Evolutionary conservation across 2,113 vertebrate genomes (phyloP), one percentile per base, ranked within the genome.

Genomic region (Atrichornis clamosus): DNA sequence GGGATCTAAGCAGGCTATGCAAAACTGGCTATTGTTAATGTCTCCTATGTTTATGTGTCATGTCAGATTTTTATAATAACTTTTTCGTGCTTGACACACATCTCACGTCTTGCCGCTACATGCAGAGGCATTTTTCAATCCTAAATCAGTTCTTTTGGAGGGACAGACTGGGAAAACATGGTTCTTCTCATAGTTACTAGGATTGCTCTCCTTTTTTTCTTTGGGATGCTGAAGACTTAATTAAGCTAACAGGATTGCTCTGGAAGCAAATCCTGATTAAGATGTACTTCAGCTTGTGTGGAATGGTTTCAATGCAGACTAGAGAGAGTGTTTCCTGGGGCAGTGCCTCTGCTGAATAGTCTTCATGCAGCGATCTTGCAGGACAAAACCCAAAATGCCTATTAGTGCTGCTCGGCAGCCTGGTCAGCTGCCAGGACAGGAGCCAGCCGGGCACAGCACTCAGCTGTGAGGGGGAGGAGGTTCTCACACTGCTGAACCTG

Each of bases 21-120:
- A 97, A 93, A 96, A 86, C 15, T 76, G 93, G 80, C 80, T 95
- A 26, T 95, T 96, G 89, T 95, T 97, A 91, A 87, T 84, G 87
- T 94, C 52, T 80, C 74, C 67, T 86, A n/a, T 72, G 89, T 97
- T 96, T 95, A 96, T 95, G 72, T 50, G 67, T 67, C 84, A 73
- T 35, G 95, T 90, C 86, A 65, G 58, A 91, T 89, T 94, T 96
- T 91, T 95, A 60, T 56, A 83, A 81, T 94, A 82, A 46, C 83
- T 95, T 96, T 95, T 95, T 56, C 91, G 27, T 55, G 63, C 86
- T 96, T 91, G 91, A 98, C 77, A 94, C 76, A 88, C 70, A 64
- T 87, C 77, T 96, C 63, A 53, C 72, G 42, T 90, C 92, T 96
- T 93, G 72, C 67, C 72, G 87, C 56, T 89, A 26, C 53, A 68